phyloP scores from a whole-genome alignment of 2,888 invertebrate species.

The Agrochola lota region DNA sequence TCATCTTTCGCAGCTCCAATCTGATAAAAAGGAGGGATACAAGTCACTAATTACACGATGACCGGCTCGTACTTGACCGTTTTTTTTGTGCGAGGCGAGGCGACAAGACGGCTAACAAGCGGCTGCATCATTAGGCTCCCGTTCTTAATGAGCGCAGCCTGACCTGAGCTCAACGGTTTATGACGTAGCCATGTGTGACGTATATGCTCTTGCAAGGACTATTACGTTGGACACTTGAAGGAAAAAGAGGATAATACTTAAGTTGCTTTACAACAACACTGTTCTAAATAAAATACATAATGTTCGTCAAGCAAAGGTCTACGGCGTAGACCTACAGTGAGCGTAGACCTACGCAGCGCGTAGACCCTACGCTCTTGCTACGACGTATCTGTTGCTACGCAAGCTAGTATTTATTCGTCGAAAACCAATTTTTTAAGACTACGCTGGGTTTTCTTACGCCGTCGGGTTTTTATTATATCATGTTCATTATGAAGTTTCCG shows the following conservation, averaged over 20 bases:
- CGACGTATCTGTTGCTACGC: slow-evolving; percentile 22
- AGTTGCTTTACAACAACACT: not conserved
- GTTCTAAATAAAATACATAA: slow-evolving; percentile 7
- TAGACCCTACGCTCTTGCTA: slow-evolving; percentile 6
- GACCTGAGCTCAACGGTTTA: slow-evolving; percentile 64
- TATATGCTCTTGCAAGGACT: slow-evolving; percentile 34
- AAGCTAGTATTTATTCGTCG: not conserved
- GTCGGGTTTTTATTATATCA: not conserved
- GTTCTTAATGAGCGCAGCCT: slow-evolving; percentile 77
- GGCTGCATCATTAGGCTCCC: slow-evolving; percentile 81
- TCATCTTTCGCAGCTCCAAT: slow-evolving; percentile 47
- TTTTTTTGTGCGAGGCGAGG: slow-evolving; percentile 67
- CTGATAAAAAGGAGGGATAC: slow-evolving; percentile 56
- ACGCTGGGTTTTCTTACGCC: not conserved
- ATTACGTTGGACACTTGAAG: slow-evolving; percentile 21
- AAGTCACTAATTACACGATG: slow-evolving; percentile 64
- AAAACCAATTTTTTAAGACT: not conserved
- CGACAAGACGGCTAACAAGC: slow-evolving; percentile 82
- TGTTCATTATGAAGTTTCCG: not conserved
- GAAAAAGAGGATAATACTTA: slow-evolving; percentile 21
- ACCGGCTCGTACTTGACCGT: slow-evolving; percentile 63
- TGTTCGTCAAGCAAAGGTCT: slow-evolving; percentile 7
- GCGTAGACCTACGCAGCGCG: not conserved
- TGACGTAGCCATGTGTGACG: slow-evolving; percentile 56
- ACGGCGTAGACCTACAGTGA: slow-evolving; percentile 37